phyloP scores from a whole-genome alignment of 2,113 vertebrate genomes.

The Seriola rivoliana region DNA sequence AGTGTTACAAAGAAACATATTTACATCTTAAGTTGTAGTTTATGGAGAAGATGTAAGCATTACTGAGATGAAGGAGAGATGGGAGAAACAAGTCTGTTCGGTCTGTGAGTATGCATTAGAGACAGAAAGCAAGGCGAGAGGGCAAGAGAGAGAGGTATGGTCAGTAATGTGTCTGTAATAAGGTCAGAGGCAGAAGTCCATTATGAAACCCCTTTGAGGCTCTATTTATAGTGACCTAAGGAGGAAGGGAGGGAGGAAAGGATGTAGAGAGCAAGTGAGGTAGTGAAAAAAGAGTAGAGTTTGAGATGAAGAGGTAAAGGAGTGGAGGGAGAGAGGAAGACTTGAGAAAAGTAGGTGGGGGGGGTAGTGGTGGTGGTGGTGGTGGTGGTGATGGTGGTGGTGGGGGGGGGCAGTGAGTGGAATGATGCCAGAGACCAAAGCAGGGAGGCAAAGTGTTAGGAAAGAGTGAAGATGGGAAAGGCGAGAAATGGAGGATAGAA shows the following conservation, averaged over 20 bases:
- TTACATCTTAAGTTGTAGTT: neutral
- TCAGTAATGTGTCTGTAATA: slow-evolving; percentile 79
- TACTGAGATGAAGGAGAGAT: slow-evolving; percentile 7
- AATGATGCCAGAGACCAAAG: slow-evolving; percentile 46
- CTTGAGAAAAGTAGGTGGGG: slow-evolving; percentile 10
- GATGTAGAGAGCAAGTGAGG: slow-evolving; percentile 34
- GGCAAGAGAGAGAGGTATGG: slow-evolving; percentile 44
- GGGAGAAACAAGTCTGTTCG: slow-evolving; percentile 1
- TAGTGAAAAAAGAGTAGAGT: slow-evolving; percentile 28
- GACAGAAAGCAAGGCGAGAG: neutral
- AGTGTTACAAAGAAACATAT: neutral
- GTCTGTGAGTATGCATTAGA: slow-evolving; percentile 16
- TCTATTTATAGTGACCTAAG: slow-evolving; percentile 75
- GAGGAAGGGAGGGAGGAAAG: slow-evolving; percentile 26
- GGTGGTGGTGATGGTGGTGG: neutral
- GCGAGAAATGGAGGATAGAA: slow-evolving; percentile 40
- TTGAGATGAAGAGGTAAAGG: slow-evolving; percentile 28
- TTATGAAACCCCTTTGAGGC: slow-evolving; percentile 68
- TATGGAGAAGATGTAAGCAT: neutral
- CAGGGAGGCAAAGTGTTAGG: slow-evolving; percentile 36
- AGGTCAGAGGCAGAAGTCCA: slow-evolving; percentile 78
- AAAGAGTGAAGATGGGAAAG: slow-evolving; percentile 35
- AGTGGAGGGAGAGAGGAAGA: slow-evolving; percentile 24
- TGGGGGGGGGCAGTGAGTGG: neutral
- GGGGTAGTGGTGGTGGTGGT: neutral